These are phyloP conservation scores for Pinctada fucata DNA, from an alignment of 2,888 invertebrate genomes.

Conservation along the genomic window DNA sequence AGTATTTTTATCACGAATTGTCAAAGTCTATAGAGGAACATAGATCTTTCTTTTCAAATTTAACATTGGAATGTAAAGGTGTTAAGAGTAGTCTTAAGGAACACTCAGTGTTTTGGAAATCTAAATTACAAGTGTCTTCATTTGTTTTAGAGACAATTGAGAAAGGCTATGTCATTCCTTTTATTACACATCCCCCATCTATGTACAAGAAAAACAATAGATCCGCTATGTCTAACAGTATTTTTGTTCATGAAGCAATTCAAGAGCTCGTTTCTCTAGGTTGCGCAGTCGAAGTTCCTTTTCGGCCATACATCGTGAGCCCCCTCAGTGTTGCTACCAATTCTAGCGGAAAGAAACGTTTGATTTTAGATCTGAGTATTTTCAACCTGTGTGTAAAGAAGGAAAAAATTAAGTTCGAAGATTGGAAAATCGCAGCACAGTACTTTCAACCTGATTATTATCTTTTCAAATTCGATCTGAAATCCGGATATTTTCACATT, in stretches of 20 bases:
- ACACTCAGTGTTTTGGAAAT: no score
- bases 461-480: conserved; percentile 28
- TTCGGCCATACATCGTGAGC: neutral
- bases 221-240: neutral
- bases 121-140: neutral
- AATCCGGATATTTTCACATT: conserved; percentile 19
- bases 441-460: neutral
- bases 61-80: neutral
- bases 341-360: neutral
- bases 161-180: neutral
- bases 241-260: conserved; percentile 16
- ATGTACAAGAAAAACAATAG: conserved; percentile 7
- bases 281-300: conserved; percentile 10
- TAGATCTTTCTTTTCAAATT: no score
- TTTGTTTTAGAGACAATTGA: neutral
- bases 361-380: conserved; percentile 2
- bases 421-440: conserved; percentile 19
- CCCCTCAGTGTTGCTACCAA: conserved; percentile 5
- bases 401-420: conserved; percentile 23
- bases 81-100: neutral
- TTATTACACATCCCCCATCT: neutral
- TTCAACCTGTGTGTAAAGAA: neutral
- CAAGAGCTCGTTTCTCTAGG: neutral
- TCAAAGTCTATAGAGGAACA: no score
- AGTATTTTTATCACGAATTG: no score